phyloP scores from a whole-genome alignment of 1,140 invertebrate species.

The Parapsyche elsis region DNA sequence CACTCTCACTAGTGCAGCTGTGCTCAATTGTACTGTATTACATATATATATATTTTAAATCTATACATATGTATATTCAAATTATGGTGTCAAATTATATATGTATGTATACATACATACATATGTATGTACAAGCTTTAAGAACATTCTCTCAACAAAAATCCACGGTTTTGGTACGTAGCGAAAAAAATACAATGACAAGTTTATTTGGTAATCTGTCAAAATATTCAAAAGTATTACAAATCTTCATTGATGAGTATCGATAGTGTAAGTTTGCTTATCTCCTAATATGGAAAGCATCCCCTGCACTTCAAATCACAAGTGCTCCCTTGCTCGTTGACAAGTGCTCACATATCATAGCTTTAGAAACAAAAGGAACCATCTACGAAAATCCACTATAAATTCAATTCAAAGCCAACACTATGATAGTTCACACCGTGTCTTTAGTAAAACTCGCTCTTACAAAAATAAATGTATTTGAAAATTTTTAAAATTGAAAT shows the following conservation, averaged over 20 bases:
- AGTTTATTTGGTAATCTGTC: no score
- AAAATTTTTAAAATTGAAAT: no score
- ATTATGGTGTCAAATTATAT: no score
- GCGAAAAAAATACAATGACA: no score
- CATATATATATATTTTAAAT: no score
- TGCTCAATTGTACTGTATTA: not conserved
- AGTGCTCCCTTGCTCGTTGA: not conserved
- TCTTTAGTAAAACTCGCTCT: not conserved
- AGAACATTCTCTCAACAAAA: not conserved
- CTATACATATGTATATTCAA: no score
- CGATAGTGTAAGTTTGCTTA: not conserved
- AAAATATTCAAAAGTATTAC: not conserved
- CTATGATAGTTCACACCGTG: no score
- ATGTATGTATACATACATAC: no score
- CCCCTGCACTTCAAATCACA: not conserved
- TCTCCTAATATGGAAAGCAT: not conserved
- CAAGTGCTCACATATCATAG: not conserved
- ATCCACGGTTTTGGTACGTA: no score
- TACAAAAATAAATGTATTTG: no score
- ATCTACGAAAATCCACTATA: not conserved
- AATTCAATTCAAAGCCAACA: not conserved
- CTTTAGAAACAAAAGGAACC: conserved; percentile 21
- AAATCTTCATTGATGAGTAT: no score
- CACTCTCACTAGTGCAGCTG: conserved; percentile 13
- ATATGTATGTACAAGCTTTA: not conserved